Evolutionary conservation across 1,140 invertebrate genomes (phyloP), one percentile per base, ranked within the genome.

Genomic region (Nylanderia fulva): DNA sequence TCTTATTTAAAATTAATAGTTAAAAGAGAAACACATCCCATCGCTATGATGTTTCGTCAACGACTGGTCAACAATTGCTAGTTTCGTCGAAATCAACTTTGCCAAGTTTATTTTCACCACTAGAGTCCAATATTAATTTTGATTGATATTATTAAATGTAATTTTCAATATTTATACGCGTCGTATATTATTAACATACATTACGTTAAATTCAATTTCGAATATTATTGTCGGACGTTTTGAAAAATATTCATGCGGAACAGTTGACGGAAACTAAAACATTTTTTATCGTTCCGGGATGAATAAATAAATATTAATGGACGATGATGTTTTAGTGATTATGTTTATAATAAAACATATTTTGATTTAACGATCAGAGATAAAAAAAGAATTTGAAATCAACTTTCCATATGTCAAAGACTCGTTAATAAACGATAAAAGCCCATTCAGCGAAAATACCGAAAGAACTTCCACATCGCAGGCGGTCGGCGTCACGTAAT

Each of bases 371-470:
- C 15, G 11, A 54, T 15, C 6, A 18, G 56, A 72, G 72, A 58
- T 27, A 75, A 60, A 39, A 60, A 39, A 1, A 15, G 8, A 75
- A 1, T 60, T 72, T 9, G n/a, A 39, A 56, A n/a, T 75, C 6
- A 39, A 56, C 13, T 21, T 54, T 5, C 15, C 13, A n/a, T 0
- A 36, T 58, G 48, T 13, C 18, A 7, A 54, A 72, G 0, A 13
- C n/a, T n/a, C 39, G 24, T 60, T 42, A 58, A 36, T 39, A 75
- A 0, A 48, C 18, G 29, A 77, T 77, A 66, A 66, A 6, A 64
- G 33, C 3, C 18, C 2, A 48, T 42, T 76, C 21, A 18, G 18
- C 11, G 13, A 13, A 27, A 42, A 61, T 33, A 33, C 29, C 3
- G 15, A 61, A 39, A 77, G 39, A 9, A 42, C n/a, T 61, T 61